Evolutionary conservation across 2,113 vertebrate species (phyloP), one percentile per base, ranked within the genome.

Genomic region (Hucho hucho): DNA sequence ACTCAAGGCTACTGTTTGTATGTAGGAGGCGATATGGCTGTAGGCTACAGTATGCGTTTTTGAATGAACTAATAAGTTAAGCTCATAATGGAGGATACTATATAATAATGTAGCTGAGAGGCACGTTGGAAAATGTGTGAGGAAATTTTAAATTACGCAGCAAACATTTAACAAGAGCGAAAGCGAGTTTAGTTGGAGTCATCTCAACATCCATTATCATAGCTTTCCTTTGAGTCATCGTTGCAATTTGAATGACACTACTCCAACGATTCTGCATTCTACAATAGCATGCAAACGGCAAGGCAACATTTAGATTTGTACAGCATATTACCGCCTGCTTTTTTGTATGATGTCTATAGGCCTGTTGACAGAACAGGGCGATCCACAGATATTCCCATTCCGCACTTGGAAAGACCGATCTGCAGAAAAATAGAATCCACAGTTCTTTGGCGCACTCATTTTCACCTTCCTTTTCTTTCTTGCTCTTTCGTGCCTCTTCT

Each of bases 301-400:
- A 59, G 69, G 61, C 76, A 83, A 18, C 3, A n/a, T 79, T 7
- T 61, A 61, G 58, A 61, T 61, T 61, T 61, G 58, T 22, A 87
- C 79, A 74, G 79, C 80, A 49, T 84, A 43, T 91, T 94, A 95
- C 93, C 94, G 93, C 89, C 91, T 91, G 80, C 89, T 89, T 76
- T 92, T 93, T 88, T 93, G 91, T 63, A 92, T 85, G 75, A 95
- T 94, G 89, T 95, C 93, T 26, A 94, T 95, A 75, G 93, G 93
- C 74, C 89, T 86, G 91, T 94, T 93, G 78, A 94, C 92, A 0
- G 94, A 92, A n/a, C 89, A 91, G 16, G 93, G 92, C 0, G 94
- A 95, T 69, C 94, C 93, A 11, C 88, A 91, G 76, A 92, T 84
- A 74, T 86, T 92, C 76, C 91, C 90, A n/a, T 88, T 91, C 78